These are phyloP conservation scores for Acrocyrtus sp. DNA, from an alignment of 2,888 invertebrate genomes.

Conservation along the genomic window DNA sequence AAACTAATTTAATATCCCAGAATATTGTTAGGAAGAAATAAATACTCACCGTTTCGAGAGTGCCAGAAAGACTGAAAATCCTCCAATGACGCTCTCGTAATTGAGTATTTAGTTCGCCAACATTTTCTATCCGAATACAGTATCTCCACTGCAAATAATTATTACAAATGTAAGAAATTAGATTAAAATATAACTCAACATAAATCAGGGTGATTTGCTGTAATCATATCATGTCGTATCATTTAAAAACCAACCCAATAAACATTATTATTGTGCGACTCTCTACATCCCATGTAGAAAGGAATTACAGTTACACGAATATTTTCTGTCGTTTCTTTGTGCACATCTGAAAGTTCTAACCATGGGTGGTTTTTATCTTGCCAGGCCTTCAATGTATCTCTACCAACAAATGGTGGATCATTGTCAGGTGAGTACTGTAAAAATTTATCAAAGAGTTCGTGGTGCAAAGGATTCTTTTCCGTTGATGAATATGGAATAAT, in stretches of 20 bases:
- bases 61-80: constrained; percentile 93
- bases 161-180: constrained; percentile 24
- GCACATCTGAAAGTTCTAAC: constrained; percentile 95
- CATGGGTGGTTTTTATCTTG: constrained; percentile 98
- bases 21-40: too few species aligned
- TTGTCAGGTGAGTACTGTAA: constrained; percentile 81
- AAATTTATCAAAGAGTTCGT: constrained; percentile 97
- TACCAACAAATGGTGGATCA: constrained; percentile 88
- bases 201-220: neutral
- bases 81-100: constrained; percentile 97
- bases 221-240: neutral
- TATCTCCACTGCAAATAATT: constrained; percentile 87
- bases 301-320: constrained; percentile 98
- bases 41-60: constrained; percentile 95
- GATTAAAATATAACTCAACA: constrained; percentile 2
- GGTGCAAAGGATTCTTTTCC: constrained; percentile 89
- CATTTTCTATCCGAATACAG: constrained; percentile 95
- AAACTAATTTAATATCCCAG: too few species aligned
- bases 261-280: constrained; percentile 89
- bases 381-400: constrained; percentile 93
- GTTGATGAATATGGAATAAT: constrained; percentile 93
- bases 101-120: constrained; percentile 89
- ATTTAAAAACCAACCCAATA: constrained; percentile 82
- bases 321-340: constrained; percentile 96
- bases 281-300: constrained; percentile 96